These are phyloP conservation scores for Nemotelus nigrinus DNA, from an alignment of 2,888 invertebrate species.

Conservation along the genomic window DNA sequence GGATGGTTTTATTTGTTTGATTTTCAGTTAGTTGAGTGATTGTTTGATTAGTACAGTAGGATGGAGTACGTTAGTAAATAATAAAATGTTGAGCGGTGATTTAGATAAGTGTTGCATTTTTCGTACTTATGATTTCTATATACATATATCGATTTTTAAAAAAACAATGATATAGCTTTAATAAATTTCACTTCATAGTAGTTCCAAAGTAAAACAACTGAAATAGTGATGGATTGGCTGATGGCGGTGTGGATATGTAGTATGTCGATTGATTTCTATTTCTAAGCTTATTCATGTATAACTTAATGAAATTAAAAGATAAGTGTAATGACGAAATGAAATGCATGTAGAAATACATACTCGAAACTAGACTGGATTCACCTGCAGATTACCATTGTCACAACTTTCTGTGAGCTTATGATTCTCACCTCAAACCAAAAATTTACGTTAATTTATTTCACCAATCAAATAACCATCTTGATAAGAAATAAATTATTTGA, in stretches of 20 bases:
- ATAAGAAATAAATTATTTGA: conserved; percentile 24
- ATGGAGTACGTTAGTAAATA: not conserved
- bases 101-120: conserved; percentile 35
- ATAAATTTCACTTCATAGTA: conserved; percentile 6
- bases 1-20: not conserved
- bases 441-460: no score
- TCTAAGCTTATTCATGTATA: not conserved
- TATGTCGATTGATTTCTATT: conserved; percentile 9
- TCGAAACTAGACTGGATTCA: conserved; percentile 14
- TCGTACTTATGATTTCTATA: conserved; percentile 4
- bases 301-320: conserved; percentile 2
- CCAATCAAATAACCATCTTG: not conserved
- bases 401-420: not conserved
- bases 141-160: not conserved
- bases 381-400: conserved; percentile 51
- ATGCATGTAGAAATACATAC: not conserved
- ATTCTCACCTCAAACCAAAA: no score
- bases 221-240: conserved; percentile 30
- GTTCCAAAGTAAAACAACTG: conserved; percentile 39
- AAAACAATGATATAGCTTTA: conserved; percentile 22
- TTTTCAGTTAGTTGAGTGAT: not conserved
- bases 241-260: conserved; percentile 32
- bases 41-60: conserved; percentile 2
- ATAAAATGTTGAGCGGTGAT: conserved; percentile 20
- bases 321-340: conserved; percentile 21